Percentiles rank a stretch among this genome's conserved stretches.
These are phyloP conservation scores for Agonopterix arenella DNA, from an alignment of 2,888 invertebrate species.

Conservation along the genomic window DNA sequence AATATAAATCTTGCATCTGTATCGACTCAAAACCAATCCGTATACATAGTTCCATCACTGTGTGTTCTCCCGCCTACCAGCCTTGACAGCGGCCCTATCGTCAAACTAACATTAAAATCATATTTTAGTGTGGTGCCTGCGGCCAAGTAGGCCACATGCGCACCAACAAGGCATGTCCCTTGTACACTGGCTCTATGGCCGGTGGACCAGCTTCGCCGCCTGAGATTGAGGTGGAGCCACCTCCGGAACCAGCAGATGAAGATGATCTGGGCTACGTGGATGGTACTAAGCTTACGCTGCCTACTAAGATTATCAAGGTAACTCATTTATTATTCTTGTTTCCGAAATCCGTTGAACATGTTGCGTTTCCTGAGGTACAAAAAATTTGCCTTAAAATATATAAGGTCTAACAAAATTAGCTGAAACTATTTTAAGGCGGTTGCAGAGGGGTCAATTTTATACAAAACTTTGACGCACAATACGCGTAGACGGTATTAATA, in stretches of 20 bases:
- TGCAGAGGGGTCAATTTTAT: too few species aligned
- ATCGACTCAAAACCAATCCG: not conserved
- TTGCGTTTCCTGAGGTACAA: too few species aligned
- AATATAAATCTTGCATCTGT: too few species aligned
- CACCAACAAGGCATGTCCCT: conserved; percentile 98
- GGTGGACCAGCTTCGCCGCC: conserved; percentile 81
- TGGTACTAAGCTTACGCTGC: conserved; percentile 94
- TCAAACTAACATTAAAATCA: not conserved
- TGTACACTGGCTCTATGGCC: conserved; percentile 84
- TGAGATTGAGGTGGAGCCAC: conserved; percentile 87
- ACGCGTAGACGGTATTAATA: too few species aligned
- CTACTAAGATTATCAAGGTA: conserved; percentile 90
- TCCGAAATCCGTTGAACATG: too few species aligned
- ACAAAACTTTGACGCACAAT: too few species aligned
- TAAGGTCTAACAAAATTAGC: too few species aligned
- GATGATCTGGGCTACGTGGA: conserved; percentile 95
- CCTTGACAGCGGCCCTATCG: not conserved
- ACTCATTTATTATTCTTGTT: conserved; percentile 1
- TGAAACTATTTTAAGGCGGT: too few species aligned
- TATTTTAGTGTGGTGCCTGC: conserved; percentile 94
- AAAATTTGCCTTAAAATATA: too few species aligned
- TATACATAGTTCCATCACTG: not conserved
- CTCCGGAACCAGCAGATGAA: conserved; percentile 85
- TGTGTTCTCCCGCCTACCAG: not conserved
- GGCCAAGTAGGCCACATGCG: conserved; percentile 90